Percentiles rank a stretch among this genome's conserved stretches.
Conservation (phyloP, 2,113 vertebrate genomes). For the Todiramphus saurophagus region DNA sequence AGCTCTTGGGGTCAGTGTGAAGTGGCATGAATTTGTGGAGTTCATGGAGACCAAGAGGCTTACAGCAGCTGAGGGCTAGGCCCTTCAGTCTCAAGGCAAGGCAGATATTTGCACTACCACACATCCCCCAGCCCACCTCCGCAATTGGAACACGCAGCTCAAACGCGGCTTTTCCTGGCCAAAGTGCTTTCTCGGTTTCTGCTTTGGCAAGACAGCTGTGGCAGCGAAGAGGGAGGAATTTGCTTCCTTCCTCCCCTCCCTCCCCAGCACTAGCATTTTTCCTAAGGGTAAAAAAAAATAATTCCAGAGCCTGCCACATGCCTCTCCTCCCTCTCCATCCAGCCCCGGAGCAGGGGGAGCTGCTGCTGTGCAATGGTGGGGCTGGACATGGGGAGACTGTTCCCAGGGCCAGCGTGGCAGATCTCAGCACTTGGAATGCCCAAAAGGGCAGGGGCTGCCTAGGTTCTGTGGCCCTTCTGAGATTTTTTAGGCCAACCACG, state of each 20-base stretch:
- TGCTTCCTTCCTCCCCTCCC: not conserved
- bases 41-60: not conserved
- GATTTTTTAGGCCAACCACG: conserved; percentile 44
- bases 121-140: not conserved
- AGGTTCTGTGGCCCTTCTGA: not conserved
- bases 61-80: not conserved
- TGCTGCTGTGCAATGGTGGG: accelerated
- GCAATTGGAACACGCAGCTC: not conserved
- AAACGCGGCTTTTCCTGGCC: not conserved
- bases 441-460: conserved; percentile 13
- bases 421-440: not conserved
- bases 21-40: not conserved
- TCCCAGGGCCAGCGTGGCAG: not conserved
- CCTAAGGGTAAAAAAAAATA: not conserved
- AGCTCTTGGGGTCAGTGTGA: not conserved
- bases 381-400: not conserved
- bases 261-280: not conserved
- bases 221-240: not conserved
- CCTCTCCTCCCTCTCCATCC: not conserved
- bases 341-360: accelerated
- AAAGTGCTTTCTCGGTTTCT: not conserved
- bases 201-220: not conserved
- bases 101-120: not conserved
- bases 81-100: not conserved
- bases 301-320: not conserved